These are phyloP conservation scores for Drosophila leonis DNA, from an alignment of 2,888 invertebrate genomes.

Conservation along the genomic window DNA sequence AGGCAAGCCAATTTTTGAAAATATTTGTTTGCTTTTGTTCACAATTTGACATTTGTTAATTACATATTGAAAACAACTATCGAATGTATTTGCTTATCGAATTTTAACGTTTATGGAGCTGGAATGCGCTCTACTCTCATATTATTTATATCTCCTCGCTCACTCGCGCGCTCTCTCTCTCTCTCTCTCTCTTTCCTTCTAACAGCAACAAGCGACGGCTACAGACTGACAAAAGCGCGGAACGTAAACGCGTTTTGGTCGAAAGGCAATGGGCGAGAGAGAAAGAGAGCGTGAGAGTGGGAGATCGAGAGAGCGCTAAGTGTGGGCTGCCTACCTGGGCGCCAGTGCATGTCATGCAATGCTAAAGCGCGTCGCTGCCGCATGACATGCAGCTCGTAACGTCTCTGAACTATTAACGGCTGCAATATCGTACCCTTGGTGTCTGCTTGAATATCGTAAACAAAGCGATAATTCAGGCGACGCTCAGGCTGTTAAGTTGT, in stretches of 20 bases:
- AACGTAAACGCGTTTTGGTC: constrained; percentile 73
- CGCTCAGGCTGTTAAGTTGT: too few relatives aligned
- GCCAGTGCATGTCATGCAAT: constrained; percentile 20
- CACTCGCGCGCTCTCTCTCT: too few relatives aligned
- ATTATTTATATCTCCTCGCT: too few relatives aligned
- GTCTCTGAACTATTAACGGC: too few relatives aligned
- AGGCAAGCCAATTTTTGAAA: constrained; percentile 40
- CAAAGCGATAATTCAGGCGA: background rate
- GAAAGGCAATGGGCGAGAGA: constrained; percentile 45
- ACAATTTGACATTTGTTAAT: constrained; percentile 19
- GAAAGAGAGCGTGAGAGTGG: constrained; percentile 10
- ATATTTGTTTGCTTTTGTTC: constrained; percentile 14
- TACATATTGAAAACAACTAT: constrained; percentile 26
- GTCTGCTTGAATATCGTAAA: background rate
- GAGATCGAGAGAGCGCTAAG: constrained; percentile 16
- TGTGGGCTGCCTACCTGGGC: constrained; percentile 49
- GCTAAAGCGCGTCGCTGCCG: background rate
- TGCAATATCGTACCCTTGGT: background rate
- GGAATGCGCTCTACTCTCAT: constrained; percentile 6
- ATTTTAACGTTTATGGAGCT: constrained; percentile 34
- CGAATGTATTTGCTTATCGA: constrained; percentile 28
- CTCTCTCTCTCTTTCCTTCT: constrained; percentile 19
- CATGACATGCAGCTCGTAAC: constrained; percentile 25
- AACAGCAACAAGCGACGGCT: constrained; percentile 61
- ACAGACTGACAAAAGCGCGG: constrained; percentile 57